phyloP scores from a whole-genome alignment of 2,888 invertebrate species.

The Helleia helle region DNA sequence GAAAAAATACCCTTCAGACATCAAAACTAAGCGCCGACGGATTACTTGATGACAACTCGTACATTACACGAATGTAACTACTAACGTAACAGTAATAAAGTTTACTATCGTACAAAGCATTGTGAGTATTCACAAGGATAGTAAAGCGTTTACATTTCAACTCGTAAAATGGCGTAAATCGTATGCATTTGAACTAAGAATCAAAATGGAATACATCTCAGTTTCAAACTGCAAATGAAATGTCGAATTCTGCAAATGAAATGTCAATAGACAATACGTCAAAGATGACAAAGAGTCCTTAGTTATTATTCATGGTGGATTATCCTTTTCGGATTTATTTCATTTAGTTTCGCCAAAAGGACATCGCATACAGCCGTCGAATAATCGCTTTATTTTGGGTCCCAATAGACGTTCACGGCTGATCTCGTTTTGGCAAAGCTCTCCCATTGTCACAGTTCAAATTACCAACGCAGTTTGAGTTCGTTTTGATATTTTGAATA shows the following conservation, averaged over 20 bases:
- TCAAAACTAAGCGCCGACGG: conserved; percentile 68
- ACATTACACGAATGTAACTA: conserved; percentile 11
- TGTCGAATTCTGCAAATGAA: conserved; percentile 5
- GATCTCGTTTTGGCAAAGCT: conserved; percentile 52
- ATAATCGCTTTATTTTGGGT: conserved; percentile 53
- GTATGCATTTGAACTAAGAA: not conserved
- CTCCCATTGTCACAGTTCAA: conserved; percentile 39
- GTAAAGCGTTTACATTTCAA: not conserved
- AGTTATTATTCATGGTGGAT: conserved; percentile 69
- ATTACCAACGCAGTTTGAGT: conserved; percentile 47
- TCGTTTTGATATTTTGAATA: conserved; percentile 30
- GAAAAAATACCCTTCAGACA: conserved; percentile 55
- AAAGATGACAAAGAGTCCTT: conserved; percentile 56
- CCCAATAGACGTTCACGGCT: conserved; percentile 36
- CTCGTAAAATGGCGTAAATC: not conserved
- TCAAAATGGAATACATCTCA: not conserved
- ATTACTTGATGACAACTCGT: conserved; percentile 32
- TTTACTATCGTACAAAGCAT: conserved; percentile 11
- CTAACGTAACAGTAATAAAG: conserved; percentile 14
- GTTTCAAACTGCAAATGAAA: not conserved
- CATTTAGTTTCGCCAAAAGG: conserved; percentile 48
- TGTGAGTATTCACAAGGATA: conserved; percentile 10
- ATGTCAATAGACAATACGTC: conserved; percentile 63
- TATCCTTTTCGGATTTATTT: conserved; percentile 46
- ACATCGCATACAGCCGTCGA: conserved; percentile 42